Evolutionary conservation across 2,797 vertebrate species (phyloP).

Genomic region (Serranus cabrilla): DNA sequence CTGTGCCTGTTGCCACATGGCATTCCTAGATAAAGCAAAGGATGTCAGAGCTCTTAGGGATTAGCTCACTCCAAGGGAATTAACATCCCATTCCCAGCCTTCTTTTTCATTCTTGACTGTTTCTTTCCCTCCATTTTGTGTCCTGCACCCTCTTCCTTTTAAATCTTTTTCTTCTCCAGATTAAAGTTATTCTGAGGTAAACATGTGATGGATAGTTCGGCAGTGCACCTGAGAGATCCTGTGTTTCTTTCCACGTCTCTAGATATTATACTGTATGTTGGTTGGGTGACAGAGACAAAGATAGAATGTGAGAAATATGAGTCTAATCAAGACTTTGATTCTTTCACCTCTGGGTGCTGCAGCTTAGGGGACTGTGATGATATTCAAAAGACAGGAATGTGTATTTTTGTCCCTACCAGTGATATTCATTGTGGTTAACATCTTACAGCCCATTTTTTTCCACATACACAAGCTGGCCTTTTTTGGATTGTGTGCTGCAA

Average conservation of each 20-base stretch:
- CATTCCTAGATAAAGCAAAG: conserved; percentile 69
- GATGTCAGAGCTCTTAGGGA: conserved; percentile 68
- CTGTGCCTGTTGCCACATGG: conserved; percentile 52
- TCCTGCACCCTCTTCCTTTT: not conserved
- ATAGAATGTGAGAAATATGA: conserved; percentile 26
- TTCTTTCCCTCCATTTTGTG: conserved; percentile 36
- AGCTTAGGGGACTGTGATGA: conserved; percentile 52
- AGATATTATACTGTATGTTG: conserved; percentile 5
- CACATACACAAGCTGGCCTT: conserved; percentile 57
- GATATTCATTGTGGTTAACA: conserved; percentile 66
- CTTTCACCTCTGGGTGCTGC: conserved; percentile 54
- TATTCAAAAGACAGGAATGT: conserved; percentile 65
- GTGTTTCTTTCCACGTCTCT: conserved; percentile 10
- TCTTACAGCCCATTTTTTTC: conserved; percentile 59
- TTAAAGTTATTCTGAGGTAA: conserved; percentile 21
- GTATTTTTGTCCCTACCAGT: conserved; percentile 70
- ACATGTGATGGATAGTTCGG: conserved; percentile 36
- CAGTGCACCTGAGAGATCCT: conserved; percentile 12
- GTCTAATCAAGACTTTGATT: conserved; percentile 54
- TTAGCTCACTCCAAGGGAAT: conserved; percentile 75
- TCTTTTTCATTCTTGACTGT: conserved; percentile 30
- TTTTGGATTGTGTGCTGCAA: conserved; percentile 61
- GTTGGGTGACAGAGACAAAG: conserved; percentile 3
- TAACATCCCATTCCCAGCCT: conserved; percentile 59
- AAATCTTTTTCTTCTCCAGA: conserved; percentile 8